Evolutionary conservation across 2,797 vertebrate genomes (phyloP), one percentile per base, ranked within the genome.

Genomic region (Phoebastria nigripes): DNA sequence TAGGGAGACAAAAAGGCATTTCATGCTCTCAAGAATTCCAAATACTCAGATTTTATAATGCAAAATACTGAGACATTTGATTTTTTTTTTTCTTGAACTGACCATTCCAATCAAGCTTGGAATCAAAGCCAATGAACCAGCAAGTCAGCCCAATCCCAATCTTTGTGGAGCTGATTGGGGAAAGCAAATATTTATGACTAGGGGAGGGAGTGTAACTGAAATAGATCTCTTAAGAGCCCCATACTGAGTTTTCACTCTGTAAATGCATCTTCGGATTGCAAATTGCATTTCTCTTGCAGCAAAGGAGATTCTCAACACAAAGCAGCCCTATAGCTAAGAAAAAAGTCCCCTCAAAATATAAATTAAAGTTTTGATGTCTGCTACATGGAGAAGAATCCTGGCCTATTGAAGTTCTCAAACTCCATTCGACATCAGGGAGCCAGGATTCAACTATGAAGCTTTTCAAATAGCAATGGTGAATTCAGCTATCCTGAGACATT

Each of bases 121-220:
- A 52, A 82, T 35, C 33, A 82, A 93, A 91, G 87, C 10, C 56
- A 67, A 33, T 0, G 1, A 67, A 65, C 8, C 35, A 51, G 55
- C 17, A 91, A 55, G 18, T 5, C 22, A 78, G n/a, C 14, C 6
- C 35, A 54, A 14, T n/a, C 12, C 49, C 18, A 77, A 2, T 3
- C 22, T 61, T 18, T n/a, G 22, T 26, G 33, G 20, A 65, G 20
- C 8, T 62, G 28, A 29, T 0, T 1, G 2, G 7, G 7, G 7
- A 87, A 94, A 67, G 46, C 51, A 89, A 90, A 1, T 77, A 39
- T 51, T 73, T 77, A 72, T 15, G 33, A 52, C 41, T 41, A 20
- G 15, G 13, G 33, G 33, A 87, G 42, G 39, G 37, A 72, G 5
- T 16, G 17, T 33, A 65, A 72, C 20, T 62, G 12, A 55, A 93